These are phyloP conservation scores for Callopanchax toddi DNA, from an alignment of 2,113 vertebrate genomes.

Conservation along the genomic window DNA sequence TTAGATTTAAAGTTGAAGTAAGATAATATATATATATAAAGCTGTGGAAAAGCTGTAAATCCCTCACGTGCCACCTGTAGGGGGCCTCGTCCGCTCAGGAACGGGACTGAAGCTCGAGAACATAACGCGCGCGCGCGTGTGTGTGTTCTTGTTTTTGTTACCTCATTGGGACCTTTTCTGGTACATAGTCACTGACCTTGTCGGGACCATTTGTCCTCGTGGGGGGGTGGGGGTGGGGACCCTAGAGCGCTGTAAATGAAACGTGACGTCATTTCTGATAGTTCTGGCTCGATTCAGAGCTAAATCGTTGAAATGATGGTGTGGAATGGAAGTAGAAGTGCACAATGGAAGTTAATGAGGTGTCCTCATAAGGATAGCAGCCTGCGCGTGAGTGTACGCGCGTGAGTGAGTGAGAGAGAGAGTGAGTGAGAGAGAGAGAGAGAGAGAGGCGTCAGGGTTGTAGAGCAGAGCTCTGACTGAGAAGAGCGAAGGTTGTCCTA, in stretches of 20 bases:
- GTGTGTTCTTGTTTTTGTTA: background rate
- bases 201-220: background rate
- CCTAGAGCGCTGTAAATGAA: no score
- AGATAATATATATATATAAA: background rate
- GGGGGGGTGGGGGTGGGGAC: no score
- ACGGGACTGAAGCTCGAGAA: slow-evolving; percentile 8
- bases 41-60: background rate
- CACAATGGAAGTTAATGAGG: background rate
- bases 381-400: slow-evolving; percentile 4
- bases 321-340: background rate
- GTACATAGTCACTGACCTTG: background rate
- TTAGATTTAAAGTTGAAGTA: background rate
- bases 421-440: slow-evolving; percentile 32
- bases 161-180: background rate
- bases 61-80: slow-evolving; percentile 55
- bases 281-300: background rate
- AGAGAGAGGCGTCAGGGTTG: slow-evolving; percentile 48
- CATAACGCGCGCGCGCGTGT: background rate
- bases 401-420: slow-evolving; percentile 7
- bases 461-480: slow-evolving; percentile 41
- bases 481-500: slow-evolving; percentile 53
- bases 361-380: slow-evolving; percentile 15
- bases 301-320: no score
- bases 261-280: no score
- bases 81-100: slow-evolving; percentile 57